phyloP scores from a whole-genome alignment of 2,888 invertebrate species.

The Limnephilus auricula region DNA sequence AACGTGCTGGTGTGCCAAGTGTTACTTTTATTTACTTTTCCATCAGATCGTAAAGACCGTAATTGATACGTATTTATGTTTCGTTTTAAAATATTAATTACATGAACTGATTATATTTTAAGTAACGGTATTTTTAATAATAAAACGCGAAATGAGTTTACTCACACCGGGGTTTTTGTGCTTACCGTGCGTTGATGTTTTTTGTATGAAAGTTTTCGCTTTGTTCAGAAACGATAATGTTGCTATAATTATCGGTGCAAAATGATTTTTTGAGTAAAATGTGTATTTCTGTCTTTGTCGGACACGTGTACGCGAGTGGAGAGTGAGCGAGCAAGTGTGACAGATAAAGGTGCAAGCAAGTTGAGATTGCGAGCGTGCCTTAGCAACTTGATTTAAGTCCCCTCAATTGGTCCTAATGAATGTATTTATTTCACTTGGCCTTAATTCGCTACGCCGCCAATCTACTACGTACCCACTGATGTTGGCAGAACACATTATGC shows the following conservation, averaged over 20 bases:
- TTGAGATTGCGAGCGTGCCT: slow-evolving; percentile 44
- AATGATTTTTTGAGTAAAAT: slow-evolving; percentile 8
- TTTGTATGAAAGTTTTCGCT: slow-evolving; percentile 7
- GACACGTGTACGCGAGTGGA: background rate
- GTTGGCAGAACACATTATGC: background rate
- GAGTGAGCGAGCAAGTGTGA: slow-evolving; percentile 37
- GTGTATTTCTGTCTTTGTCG: background rate
- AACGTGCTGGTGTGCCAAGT: background rate
- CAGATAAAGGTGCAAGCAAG: slow-evolving; percentile 42
- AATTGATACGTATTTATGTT: background rate
- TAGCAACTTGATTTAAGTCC: slow-evolving; percentile 59
- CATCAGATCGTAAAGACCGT: background rate
- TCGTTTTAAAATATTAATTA: background rate
- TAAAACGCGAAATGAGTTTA: background rate
- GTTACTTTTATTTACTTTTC: background rate
- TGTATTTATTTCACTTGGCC: slow-evolving; percentile 66
- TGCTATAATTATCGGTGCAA: background rate
- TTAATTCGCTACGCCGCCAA: slow-evolving; percentile 60
- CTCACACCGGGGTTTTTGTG: background rate
- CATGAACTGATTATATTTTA: background rate
- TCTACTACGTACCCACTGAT: background rate
- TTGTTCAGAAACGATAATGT: background rate
- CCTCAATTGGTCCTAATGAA: slow-evolving; percentile 66
- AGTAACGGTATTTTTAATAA: background rate
- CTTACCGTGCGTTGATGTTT: slow-evolving; percentile 26